phyloP scores from a whole-genome alignment of 2,797 vertebrate genomes.

The Sciurus carolinensis region DNA sequence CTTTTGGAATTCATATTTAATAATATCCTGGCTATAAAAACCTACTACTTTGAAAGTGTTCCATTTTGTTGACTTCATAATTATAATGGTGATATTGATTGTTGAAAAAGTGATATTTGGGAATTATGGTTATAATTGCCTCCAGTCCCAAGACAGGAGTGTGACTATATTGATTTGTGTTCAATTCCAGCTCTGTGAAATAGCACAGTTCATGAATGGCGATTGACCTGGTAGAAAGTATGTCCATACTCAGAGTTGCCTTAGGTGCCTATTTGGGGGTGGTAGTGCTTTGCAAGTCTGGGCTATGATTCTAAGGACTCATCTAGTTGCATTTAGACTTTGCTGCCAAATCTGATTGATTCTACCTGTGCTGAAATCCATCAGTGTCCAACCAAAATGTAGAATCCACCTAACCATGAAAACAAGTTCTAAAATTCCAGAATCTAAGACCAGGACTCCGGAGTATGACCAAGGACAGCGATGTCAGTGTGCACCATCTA shows the following conservation, averaged over 20 bases:
- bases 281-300: neutral
- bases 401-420: neutral
- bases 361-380: neutral
- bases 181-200: slow-evolving; percentile 57
- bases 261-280: neutral
- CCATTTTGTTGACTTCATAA: slow-evolving; percentile 71
- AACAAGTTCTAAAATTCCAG: neutral
- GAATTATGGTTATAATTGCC: slow-evolving; percentile 67
- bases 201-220: neutral
- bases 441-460: neutral
- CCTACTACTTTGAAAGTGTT: slow-evolving; percentile 54
- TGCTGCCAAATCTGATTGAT: neutral
- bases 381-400: neutral
- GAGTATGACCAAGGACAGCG: neutral
- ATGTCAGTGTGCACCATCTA: neutral
- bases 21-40: slow-evolving; percentile 70
- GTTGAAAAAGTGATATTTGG: slow-evolving; percentile 72
- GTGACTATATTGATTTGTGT: slow-evolving; percentile 48
- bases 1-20: slow-evolving; percentile 75
- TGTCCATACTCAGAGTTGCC: neutral
- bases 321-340: neutral
- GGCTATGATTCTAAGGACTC: neutral
- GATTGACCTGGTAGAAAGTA: slow-evolving; percentile 19
- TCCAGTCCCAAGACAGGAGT: slow-evolving; percentile 59
- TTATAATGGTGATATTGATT: slow-evolving; percentile 62